phyloP scores from a whole-genome alignment of 1,140 invertebrate species.

The Rhopalosiphum padi region DNA sequence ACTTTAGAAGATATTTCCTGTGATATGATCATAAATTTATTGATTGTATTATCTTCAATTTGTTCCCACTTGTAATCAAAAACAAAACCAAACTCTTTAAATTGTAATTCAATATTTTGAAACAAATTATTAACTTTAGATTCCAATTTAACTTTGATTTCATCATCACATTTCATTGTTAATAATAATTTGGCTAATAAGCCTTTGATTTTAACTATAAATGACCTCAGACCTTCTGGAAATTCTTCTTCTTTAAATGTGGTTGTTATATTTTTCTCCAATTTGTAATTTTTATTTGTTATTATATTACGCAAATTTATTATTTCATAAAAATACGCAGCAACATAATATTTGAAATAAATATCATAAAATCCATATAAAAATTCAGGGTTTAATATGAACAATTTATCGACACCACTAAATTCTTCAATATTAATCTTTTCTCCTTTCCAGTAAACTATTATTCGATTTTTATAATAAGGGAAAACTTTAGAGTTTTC shows the following conservation, averaged over 20 bases:
- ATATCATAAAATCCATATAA: constrained; percentile 9
- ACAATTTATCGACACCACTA: too few relatives aligned
- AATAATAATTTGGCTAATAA: too few relatives aligned
- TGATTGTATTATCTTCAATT: too few relatives aligned
- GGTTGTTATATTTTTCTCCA: background rate
- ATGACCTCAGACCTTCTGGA: background rate
- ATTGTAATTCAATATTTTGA: too few relatives aligned
- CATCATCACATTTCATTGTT: too few relatives aligned
- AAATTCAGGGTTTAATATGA: background rate
- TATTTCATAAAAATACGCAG: background rate
- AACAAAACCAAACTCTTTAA: too few relatives aligned
- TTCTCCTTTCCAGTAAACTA: background rate
- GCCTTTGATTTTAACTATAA: background rate
- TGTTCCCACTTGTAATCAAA: too few relatives aligned
- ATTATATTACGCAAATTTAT: background rate
- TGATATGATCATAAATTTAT: too few relatives aligned
- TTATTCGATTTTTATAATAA: background rate
- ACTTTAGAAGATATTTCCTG: too few relatives aligned
- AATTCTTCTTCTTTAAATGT: background rate
- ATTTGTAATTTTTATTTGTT: background rate
- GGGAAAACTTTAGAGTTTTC: background rate
- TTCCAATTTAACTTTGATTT: too few relatives aligned
- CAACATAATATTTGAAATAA: background rate
- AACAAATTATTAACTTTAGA: too few relatives aligned
- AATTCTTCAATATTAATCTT: background rate